Base-by-base conservation (phyloP, 2,113 vertebrate genomes). In the Ascaphus truei region DNA sequence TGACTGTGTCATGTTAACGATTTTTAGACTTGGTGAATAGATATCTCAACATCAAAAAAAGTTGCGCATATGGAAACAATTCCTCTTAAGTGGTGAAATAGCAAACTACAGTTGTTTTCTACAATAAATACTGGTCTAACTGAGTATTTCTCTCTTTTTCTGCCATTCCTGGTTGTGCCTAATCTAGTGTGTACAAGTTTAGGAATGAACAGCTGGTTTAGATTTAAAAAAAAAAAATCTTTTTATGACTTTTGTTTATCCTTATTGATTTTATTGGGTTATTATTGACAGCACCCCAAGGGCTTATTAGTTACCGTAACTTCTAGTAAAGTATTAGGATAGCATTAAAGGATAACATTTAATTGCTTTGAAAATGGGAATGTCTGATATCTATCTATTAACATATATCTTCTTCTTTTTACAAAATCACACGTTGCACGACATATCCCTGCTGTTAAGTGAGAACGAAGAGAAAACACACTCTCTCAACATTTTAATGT, bases 191-290 rank as follows among this genome's bases (percentile, higher is more conserved):
- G n/a, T n/a, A n/a, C n/a, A n/a, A n/a, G n/a, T n/a, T n/a, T n/a
- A n/a, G n/a, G n/a, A n/a, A n/a, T n/a, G n/a, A 82, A 75, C 73
- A 77, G 72, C 68, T 83, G 66, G 74, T 85, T 85, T 79, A 73
- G 63, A 78, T 73, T 37, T n/a, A n/a, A n/a, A 43, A 26, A 48
- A 72, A 80, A 77, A 72, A 68, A 75, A 74, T 78, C 0, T 23
- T 83, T 87, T 86, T 85, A 86, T 83, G 83, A 79, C 72, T 81
- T 63, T 81, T 85, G 78, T 84, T 85, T 86, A 81, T 82, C 67
- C 45, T 72, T 84, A 78, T 82, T 84, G 78, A 83, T 83, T 81
- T 79, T 84, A 87, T 82, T 78, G 79, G 79, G 65, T 77, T 81
- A 79, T 83, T 83, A 84, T 86, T 77, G 76, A 83, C 61, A 81